These are phyloP conservation scores for Synanthedon andrenaeformis DNA, from an alignment of 2,888 invertebrate genomes.

Conservation along the genomic window DNA sequence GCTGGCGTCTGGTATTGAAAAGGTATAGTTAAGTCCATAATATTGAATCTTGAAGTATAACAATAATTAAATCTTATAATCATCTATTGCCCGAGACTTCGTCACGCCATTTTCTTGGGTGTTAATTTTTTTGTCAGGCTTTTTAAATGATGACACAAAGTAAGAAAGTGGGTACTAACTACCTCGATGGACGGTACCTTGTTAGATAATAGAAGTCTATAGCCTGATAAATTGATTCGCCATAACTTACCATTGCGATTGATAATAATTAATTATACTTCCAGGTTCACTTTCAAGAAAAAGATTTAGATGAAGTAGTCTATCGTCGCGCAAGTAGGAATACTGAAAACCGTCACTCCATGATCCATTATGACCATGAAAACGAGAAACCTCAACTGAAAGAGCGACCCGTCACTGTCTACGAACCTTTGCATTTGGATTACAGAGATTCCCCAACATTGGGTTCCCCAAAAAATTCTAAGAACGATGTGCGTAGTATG, in stretches of 20 bases:
- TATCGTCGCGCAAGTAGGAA: slow-evolving; percentile 51
- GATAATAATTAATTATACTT: slow-evolving; percentile 2
- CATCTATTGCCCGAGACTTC: too few species aligned
- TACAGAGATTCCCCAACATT: slow-evolving; percentile 53
- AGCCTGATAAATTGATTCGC: too few species aligned
- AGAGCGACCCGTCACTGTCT: slow-evolving; percentile 56
- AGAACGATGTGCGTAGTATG: slow-evolving; percentile 49
- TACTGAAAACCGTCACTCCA: slow-evolving; percentile 59
- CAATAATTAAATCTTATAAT: too few species aligned
- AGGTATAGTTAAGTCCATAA: slow-evolving; percentile 21
- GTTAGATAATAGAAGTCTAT: not conserved
- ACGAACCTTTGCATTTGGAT: slow-evolving; percentile 57
- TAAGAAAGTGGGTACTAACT: too few species aligned
- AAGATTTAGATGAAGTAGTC: slow-evolving; percentile 42
- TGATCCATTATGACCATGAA: slow-evolving; percentile 64
- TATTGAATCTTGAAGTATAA: slow-evolving; percentile 2
- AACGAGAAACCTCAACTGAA: slow-evolving; percentile 47
- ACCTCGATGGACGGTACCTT: not conserved
- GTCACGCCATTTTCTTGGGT: not conserved
- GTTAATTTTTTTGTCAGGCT: not conserved
- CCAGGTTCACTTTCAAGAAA: slow-evolving; percentile 61
- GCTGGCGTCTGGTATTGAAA: slow-evolving; percentile 32
- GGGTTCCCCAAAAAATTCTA: slow-evolving; percentile 56
- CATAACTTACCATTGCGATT: too few species aligned
- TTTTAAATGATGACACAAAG: too few species aligned